Conservation (phyloP, 2,797 vertebrate species). For the Corythornis leucogaster region DNA sequence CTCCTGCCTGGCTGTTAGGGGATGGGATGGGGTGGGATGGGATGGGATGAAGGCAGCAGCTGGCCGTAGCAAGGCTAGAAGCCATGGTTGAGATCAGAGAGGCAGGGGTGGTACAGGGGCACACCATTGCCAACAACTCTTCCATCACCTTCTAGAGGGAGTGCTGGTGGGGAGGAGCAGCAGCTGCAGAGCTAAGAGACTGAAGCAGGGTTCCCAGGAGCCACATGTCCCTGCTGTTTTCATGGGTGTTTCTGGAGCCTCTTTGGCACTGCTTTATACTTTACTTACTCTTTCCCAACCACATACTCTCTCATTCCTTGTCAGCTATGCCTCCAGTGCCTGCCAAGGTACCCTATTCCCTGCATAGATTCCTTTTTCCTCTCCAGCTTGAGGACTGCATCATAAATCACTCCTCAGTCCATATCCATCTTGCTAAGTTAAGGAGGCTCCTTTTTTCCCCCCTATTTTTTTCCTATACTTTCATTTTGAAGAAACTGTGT, state of each 20-base stretch:
- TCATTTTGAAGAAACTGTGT: background rate
- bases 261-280: background rate
- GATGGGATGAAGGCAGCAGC: background rate
- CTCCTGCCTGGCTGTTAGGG: background rate
- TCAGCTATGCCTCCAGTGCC: background rate
- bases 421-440: background rate
- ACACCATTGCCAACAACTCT: rapidly evolving
- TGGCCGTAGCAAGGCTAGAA: background rate
- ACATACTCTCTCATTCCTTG: background rate
- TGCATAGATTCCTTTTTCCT: background rate
- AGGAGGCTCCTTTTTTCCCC: background rate
- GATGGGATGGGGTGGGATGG: no score
- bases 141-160: background rate
- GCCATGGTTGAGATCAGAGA: background rate
- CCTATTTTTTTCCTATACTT: background rate
- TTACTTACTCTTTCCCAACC: background rate
- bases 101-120: background rate
- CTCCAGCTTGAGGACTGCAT: background rate
- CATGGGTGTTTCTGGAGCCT: background rate
- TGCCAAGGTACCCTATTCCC: background rate
- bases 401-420: background rate
- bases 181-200: rapidly evolving
- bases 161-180: rapidly evolving
- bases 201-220: background rate
- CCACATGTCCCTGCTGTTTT: background rate